Base-by-base conservation (phyloP, 2,888 invertebrate species). In the Drosophila vallismaia region DNA sequence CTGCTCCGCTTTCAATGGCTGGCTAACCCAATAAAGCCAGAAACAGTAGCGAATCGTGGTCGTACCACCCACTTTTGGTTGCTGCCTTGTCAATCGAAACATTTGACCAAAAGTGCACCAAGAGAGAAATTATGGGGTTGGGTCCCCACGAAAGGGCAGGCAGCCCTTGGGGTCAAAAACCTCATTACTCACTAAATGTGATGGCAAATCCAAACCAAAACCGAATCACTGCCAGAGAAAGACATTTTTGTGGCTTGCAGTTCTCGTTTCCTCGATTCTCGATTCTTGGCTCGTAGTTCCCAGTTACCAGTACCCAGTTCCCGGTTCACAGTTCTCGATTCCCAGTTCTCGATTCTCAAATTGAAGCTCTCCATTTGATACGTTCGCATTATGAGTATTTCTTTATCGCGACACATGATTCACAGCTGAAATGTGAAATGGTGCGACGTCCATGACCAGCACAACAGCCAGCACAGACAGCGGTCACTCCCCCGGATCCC, bases 401-500 rank as follows among this genome's bases (percentile, higher is more conserved):
- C 81, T 76, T 86, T 86, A 83, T 83, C 79, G 85, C 86, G 54
- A 53, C 80, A 84, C 63, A 82, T 82, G 82, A 82, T 84, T 82
- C 85, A 81, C 86, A 80, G 24, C 44, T 44, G 24, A 44, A 86
- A 72, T 81, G 80, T 66, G 86, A 81, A 81, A 84, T 81, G 82
- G 82, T 42, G 40, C 19, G 19, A 19, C 79, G 85, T 83, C 82
- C 82, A 86, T 83, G 87, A 86, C 82, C 82, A 83, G 81, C 87
- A 69, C 82, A 82, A 84, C 87, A 69, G 29, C 56, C 57, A 46
- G 63, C 59, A 63, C 59, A 46, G 51, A 58, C 53, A 71, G 51
- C 80, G 77, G 79, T 82, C 86, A 79, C 58, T 76, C 29, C 45
- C 26, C 40, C 19, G 38, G 14, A 60, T 40, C 50, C 46, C 14